These are phyloP conservation scores for Chrysotoxum bicinctum DNA, from an alignment of 2,888 invertebrate genomes.

Conservation along the genomic window DNA sequence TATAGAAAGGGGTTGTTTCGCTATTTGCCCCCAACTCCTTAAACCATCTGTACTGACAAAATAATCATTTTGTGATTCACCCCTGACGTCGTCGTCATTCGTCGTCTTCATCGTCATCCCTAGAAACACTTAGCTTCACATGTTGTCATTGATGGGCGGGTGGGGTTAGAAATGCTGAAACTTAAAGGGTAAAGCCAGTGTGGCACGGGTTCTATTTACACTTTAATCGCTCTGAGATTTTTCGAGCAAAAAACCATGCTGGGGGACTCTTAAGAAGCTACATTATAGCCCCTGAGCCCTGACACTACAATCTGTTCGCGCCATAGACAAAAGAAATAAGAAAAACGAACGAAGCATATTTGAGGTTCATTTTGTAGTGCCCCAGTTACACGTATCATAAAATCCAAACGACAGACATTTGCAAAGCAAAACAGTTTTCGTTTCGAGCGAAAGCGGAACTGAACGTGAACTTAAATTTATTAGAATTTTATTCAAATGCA, in stretches of 20 bases:
- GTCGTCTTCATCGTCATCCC: conserved; percentile 15
- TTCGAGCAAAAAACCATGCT: neutral
- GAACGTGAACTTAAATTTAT: conserved; percentile 71
- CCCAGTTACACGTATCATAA: conserved; percentile 71
- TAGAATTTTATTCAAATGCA: conserved; percentile 67
- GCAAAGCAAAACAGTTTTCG: conserved; percentile 50
- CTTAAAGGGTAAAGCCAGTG: conserved; percentile 41
- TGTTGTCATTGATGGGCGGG: conserved; percentile 58
- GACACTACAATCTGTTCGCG: conserved; percentile 61
- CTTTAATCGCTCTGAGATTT: conserved; percentile 69
- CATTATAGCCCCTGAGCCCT: conserved; percentile 13
- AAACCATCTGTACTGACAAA: conserved; percentile 71
- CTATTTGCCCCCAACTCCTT: conserved; percentile 30
- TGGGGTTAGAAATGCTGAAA: neutral
- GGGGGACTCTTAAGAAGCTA: conserved; percentile 34
- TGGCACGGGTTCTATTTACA: conserved; percentile 52
- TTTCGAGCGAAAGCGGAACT: conserved; percentile 53
- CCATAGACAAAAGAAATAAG: conserved; percentile 38
- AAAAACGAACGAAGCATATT: conserved; percentile 39
- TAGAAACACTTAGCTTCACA: conserved; percentile 70
- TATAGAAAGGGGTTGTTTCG: conserved; percentile 42
- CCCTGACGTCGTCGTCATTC: conserved; percentile 24
- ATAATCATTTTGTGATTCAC: conserved; percentile 72
- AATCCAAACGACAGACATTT: conserved; percentile 63
- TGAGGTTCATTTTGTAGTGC: conserved; percentile 39